Evolutionary conservation across 2,888 invertebrate genomes (phyloP).

Genomic region (Amphipoea oculea): DNA sequence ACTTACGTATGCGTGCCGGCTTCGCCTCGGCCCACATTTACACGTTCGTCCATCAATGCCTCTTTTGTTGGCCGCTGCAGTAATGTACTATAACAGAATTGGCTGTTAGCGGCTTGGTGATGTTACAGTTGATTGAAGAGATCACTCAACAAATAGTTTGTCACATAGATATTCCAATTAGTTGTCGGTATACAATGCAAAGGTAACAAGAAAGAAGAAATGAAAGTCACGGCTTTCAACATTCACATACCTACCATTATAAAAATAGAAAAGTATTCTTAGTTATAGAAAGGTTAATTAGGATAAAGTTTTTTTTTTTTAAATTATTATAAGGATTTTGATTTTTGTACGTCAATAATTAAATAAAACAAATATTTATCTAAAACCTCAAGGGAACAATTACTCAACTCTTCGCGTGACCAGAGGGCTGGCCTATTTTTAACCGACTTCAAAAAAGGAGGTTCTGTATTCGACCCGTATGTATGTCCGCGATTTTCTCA

Average conservation of each 20-base stretch:
- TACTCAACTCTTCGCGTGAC: no score
- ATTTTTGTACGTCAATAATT: no score
- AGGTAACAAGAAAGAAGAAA: not conserved
- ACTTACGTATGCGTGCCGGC: no score
- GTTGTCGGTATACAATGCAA: not conserved
- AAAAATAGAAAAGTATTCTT: not conserved
- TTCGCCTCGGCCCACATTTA: no score
- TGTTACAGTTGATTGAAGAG: not conserved
- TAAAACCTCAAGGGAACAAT: no score
- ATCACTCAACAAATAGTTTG: constrained; percentile 1
- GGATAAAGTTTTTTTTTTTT: not conserved
- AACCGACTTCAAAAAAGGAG: no score
- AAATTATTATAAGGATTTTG: not conserved
- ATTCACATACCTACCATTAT: not conserved
- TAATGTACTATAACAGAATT: not conserved
- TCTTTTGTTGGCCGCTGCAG: no score
- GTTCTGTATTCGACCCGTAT: no score
- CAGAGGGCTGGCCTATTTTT: no score
- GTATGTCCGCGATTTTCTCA: no score
- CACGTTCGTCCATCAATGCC: no score
- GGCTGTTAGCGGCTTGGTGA: not conserved
- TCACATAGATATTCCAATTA: not conserved
- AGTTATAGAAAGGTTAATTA: not conserved
- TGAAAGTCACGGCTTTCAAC: not conserved
- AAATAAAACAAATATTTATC: no score